Percentiles rank a stretch among this genome's conserved stretches.
phyloP scores from a whole-genome alignment of 2,113 vertebrate species.

The Drymodes brunneopygia region DNA sequence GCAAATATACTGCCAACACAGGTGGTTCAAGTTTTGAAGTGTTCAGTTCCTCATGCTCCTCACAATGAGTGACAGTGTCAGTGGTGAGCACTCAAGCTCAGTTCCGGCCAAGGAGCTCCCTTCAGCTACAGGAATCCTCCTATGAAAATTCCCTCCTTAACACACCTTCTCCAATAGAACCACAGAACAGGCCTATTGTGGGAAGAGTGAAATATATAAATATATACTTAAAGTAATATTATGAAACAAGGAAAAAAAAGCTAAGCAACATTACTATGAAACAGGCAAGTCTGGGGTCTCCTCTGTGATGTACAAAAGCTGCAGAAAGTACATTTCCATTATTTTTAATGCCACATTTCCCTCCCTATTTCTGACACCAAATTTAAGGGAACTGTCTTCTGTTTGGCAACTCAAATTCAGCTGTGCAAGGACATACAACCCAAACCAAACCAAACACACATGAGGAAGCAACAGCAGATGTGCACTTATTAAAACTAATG shows the following conservation, averaged over 20 bases:
- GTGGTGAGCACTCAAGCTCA: neutral
- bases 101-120: neutral
- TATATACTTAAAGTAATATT: neutral
- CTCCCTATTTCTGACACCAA: neutral
- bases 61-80: rapidly evolving
- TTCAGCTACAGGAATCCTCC: neutral
- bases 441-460: neutral
- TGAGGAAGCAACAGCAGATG: neutral
- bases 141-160: neutral
- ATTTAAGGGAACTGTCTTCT: neutral
- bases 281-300: neutral
- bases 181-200: neutral
- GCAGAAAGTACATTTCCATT: neutral
- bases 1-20: rapidly evolving
- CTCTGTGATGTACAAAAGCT: neutral
- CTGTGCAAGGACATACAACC: neutral
- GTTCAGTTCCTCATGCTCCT: neutral
- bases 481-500: neutral
- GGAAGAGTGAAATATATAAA: neutral
- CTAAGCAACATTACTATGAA: neutral
- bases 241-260: neutral
- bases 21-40: neutral
- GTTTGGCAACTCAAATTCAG: neutral
- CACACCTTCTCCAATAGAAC: neutral
- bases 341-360: neutral